Evolutionary conservation across 2,888 invertebrate species (phyloP), one percentile per base, ranked within the genome.

Genomic region (Boloria euphrosyne): DNA sequence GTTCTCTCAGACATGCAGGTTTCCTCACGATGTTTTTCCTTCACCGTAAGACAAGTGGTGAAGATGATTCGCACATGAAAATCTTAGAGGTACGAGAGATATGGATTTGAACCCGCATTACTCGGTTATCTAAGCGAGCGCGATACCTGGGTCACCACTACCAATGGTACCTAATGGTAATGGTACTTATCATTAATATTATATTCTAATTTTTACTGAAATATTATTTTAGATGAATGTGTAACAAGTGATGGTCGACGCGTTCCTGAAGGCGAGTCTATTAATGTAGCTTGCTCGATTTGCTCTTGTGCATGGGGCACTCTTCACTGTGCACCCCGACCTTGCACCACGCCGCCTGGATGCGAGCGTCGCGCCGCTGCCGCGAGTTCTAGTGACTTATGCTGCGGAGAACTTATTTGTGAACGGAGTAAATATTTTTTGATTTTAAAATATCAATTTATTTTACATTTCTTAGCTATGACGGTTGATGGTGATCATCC

Each of bases 321-420:
- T 62, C 76, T 90, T 66, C 80, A 76, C 46, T 91, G 91, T 75
- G 72, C 81, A 7, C 85, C 85, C 1, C 75, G 80, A 14, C 67
- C 79, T 0, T 89, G 89, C 74, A 76, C 68, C 68, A 71, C 65
- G 4, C 74, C 83, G 0, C 80, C 81, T 1, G 72, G 76, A 0
- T 80, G 81, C 53, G 84, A 79, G 66, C 74, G 74, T 31, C 80
- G 74, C 2, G 76, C 80, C 0, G 74, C 78, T 10, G 68, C 64
- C 51, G 68, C 53, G 58, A 77, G 69, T 66, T 67, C 76, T 3
- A 74, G 62, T 0, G 85, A 87, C 54, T 65, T 79, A 14, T 90
- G 90, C 71, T 91, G 90, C 62, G 90, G 89, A 0, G 85, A 88
- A 55, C 73, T 90, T 3, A 66, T 86, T 52, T 90, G 90, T 73